These are phyloP conservation scores for Acheta domesticus DNA, from an alignment of 2,888 invertebrate genomes.

Conservation along the genomic window DNA sequence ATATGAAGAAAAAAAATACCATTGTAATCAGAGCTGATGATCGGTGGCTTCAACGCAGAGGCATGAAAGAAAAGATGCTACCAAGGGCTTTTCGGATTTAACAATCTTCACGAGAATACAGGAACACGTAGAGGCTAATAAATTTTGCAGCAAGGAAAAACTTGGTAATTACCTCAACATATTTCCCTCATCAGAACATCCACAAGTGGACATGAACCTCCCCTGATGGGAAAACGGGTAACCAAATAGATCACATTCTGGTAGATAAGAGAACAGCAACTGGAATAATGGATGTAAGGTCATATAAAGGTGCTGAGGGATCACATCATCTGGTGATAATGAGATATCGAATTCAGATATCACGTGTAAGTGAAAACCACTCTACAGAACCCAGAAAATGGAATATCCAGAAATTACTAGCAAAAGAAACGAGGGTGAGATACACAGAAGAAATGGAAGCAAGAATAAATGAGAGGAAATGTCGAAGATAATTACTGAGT, in stretches of 20 bases:
- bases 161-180: slow-evolving; percentile 23
- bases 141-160: slow-evolving; percentile 27
- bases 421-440: not conserved
- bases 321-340: not conserved
- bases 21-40: too few relatives aligned
- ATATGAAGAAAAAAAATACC: too few relatives aligned
- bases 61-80: not conserved
- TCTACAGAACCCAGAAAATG: not conserved
- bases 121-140: slow-evolving; percentile 10
- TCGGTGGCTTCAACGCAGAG: slow-evolving; percentile 12
- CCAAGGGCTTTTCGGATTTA: not conserved
- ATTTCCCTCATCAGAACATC: not conserved
- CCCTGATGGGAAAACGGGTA: slow-evolving; percentile 25
- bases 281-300: too few relatives aligned
- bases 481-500: too few relatives aligned
- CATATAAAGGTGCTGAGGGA: too few relatives aligned
- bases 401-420: not conserved
- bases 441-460: not conserved
- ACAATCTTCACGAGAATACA: slow-evolving; percentile 18
- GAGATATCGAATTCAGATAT: not conserved
- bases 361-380: not conserved
- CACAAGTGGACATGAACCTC: slow-evolving; percentile 29
- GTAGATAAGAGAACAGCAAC: too few relatives aligned
- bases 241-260: slow-evolving; percentile 33
- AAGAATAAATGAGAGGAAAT: not conserved